Conservation (phyloP, 2,797 vertebrate species). For the Enteromius unitaeniatus region DNA sequence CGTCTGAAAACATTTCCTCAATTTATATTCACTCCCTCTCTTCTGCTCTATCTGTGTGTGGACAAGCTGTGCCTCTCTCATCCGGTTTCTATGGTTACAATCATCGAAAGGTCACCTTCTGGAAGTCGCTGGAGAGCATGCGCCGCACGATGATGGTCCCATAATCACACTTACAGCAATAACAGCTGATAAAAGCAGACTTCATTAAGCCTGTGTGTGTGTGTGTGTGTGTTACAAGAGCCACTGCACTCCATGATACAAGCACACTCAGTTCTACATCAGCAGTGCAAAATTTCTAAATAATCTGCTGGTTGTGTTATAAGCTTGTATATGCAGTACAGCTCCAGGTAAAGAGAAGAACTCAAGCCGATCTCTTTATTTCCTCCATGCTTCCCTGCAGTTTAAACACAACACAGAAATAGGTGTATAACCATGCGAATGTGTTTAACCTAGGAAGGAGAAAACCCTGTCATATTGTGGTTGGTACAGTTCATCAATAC, state of each 20-base stretch:
- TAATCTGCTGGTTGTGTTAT: not conserved
- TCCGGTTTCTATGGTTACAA: conserved; percentile 81
- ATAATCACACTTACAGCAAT: conserved; percentile 80
- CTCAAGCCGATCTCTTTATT: not conserved
- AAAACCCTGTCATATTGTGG: not conserved
- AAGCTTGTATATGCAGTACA: not conserved
- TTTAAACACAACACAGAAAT: not conserved
- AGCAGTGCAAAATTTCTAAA: conserved; percentile 2
- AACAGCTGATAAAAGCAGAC: conserved; percentile 78
- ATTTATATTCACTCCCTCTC: conserved; percentile 32
- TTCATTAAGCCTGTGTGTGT: conserved; percentile 69
- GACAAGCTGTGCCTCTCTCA: conserved; percentile 64
- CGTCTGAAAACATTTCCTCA: conserved; percentile 11
- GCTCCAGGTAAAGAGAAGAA: not conserved
- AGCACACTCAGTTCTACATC: not conserved
- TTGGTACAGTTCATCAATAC: not conserved
- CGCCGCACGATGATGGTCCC: conserved; percentile 70
- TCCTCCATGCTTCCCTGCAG: not conserved
- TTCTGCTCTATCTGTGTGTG: conserved; percentile 53
- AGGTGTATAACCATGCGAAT: not conserved
- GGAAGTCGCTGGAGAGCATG: conserved; percentile 76
- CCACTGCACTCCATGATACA: not conserved
- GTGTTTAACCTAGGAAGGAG: not conserved
- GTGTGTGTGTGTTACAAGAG: conserved; percentile 29
- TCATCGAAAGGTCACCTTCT: conserved; percentile 84